Conservation (phyloP, 2,797 vertebrate genomes). For the Sebastes miniatus region DNA sequence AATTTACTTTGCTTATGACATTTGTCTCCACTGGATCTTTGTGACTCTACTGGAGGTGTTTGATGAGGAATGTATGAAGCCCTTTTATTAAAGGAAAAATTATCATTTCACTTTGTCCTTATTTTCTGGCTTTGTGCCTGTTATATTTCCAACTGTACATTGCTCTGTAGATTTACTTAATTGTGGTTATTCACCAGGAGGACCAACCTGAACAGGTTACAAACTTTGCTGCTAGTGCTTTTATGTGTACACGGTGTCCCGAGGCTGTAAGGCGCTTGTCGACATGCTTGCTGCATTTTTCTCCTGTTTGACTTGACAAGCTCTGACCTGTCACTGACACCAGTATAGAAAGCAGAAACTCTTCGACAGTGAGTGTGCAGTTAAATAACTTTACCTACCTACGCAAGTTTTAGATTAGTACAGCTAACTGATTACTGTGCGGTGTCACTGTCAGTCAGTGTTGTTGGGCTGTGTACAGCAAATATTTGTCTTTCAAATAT, state of each 20-base stretch:
- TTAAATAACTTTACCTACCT: not conserved
- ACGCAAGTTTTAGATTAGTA: not conserved
- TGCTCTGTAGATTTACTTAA: not conserved
- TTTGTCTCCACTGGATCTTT: not conserved
- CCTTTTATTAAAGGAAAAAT: not conserved
- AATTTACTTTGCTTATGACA: not conserved
- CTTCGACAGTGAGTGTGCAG: not conserved
- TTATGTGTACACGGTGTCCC: not conserved
- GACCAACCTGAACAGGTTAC: slow-evolving; percentile 16
- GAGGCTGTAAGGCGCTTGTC: slow-evolving; percentile 10
- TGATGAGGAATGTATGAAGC: not conserved
- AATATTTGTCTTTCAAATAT: not conserved
- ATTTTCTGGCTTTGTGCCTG: not conserved
- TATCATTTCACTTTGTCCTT: not conserved
- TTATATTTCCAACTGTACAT: not conserved
- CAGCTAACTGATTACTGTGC: not conserved
- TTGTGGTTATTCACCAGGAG: not conserved
- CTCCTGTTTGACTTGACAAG: slow-evolving; percentile 52
- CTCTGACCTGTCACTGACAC: slow-evolving; percentile 57
- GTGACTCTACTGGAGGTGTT: not conserved
- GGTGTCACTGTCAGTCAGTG: not conserved
- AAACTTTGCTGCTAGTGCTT: slow-evolving; percentile 11
- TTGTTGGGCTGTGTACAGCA: not conserved
- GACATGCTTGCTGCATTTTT: slow-evolving; percentile 60
- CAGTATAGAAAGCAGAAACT: slow-evolving; percentile 23